A percentile compares a stretch with the other conserved stretches of the same genome.
phyloP scores from a whole-genome alignment of 2,888 invertebrate genomes.

The Chaitophorus viminalis region DNA sequence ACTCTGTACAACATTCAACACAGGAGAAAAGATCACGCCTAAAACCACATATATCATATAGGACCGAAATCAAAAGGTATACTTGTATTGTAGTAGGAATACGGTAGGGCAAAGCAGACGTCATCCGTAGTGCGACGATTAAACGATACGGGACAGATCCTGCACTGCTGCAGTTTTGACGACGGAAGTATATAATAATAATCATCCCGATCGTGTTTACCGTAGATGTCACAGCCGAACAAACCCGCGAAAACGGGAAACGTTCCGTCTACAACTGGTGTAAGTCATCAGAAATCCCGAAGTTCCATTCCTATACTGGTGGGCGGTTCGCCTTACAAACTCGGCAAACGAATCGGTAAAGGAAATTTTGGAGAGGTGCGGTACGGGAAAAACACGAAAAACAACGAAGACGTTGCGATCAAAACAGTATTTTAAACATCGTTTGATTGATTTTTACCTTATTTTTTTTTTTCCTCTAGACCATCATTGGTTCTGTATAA shows the following conservation, averaged over 20 bases:
- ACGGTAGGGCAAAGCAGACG: background rate
- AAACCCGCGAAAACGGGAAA: background rate
- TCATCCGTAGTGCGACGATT: background rate
- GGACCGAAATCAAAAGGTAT: background rate
- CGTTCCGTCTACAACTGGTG: too few species aligned
- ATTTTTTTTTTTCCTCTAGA: background rate
- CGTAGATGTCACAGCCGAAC: background rate
- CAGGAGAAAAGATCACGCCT: too few species aligned
- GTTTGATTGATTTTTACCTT: too few species aligned
- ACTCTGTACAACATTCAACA: too few species aligned
- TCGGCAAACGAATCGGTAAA: slow-evolving; percentile 45
- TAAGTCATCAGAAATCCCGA: background rate
- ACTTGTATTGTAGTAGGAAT: too few species aligned
- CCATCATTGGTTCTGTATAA: background rate
- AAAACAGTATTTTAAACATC: slow-evolving; percentile 78
- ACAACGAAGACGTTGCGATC: slow-evolving; percentile 99
- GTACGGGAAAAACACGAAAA: slow-evolving; percentile 96
- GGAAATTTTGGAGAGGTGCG: slow-evolving; percentile 50
- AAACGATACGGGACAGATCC: too few species aligned
- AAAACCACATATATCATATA: too few species aligned
- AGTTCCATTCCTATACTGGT: background rate
- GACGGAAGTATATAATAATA: background rate
- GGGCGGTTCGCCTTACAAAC: slow-evolving; percentile 5
- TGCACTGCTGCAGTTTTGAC: background rate
- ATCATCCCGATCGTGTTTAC: background rate